A percentile compares a stretch with the other conserved stretches of the same genome.
These are phyloP conservation scores for Alosa sapidissima DNA, from an alignment of 2,797 vertebrate species.

Conservation along the genomic window DNA sequence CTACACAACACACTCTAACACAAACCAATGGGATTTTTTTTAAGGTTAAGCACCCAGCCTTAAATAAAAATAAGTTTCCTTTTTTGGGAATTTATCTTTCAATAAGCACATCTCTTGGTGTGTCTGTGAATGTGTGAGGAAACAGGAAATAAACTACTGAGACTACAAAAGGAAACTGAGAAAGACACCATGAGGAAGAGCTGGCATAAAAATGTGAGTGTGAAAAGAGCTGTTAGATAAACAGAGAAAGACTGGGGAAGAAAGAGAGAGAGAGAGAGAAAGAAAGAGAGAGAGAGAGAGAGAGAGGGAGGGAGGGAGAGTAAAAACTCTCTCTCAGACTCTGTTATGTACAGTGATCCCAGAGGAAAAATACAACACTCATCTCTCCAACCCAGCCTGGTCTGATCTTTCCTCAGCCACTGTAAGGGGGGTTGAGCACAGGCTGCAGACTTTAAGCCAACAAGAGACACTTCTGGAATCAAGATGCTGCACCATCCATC, in stretches of 20 bases:
- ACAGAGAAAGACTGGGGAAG: not conserved
- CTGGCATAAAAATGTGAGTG: not conserved
- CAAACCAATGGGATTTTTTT: not conserved
- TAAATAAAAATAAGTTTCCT: too few species aligned
- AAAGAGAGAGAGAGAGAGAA: not conserved
- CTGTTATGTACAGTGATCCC: not conserved
- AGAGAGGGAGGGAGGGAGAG: not conserved
- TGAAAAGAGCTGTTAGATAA: not conserved
- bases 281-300: not conserved
- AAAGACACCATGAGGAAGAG: not conserved
- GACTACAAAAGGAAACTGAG: not conserved
- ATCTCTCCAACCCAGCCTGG: not conserved
- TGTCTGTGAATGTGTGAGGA: not conserved
- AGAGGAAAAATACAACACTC: not conserved
- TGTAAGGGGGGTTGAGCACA: not conserved
- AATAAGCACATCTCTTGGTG: not conserved
- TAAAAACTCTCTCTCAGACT: not conserved
- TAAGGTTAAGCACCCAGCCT: not conserved
- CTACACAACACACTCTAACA: not conserved
- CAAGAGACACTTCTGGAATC: not conserved
- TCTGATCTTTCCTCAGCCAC: not conserved
- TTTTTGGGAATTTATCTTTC: not conserved
- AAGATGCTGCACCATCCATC: constrained; percentile 1
- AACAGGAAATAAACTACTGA: not conserved
- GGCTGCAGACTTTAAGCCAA: not conserved